Evolutionary conservation across 2,888 invertebrate species (phyloP), one percentile per base, ranked within the genome.

Genomic region (Pycnomerus fuliginosus): DNA sequence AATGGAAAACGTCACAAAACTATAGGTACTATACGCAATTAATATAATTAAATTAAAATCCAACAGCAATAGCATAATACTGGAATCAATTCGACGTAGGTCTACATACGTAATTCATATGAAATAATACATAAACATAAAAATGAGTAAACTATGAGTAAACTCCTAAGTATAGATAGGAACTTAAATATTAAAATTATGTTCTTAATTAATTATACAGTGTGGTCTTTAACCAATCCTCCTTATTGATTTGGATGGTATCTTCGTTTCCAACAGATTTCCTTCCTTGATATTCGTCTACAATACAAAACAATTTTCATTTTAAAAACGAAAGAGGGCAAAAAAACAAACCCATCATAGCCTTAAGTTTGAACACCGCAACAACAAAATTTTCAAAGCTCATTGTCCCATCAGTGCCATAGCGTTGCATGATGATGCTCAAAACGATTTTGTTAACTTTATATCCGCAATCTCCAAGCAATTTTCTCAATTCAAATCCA

Each of bases 361-460:
- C 85, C 76, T 91, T 94, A 48, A 97, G 79, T 71, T 91, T 85
- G 54, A 94, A 87, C 20, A 91, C 83, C 70, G 93, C 94, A 84
- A 91, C 87, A 55, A 96, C 87, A 73, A 90, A 97, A 73, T 95
- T 94, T 62, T 95, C 94, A 70, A 96, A 95, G 55, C 85, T 81
- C 48, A 97, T 84, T 70, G 82, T 82, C 23, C 91, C 91, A 53
- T 20, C 8, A 47, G 80, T 79, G 51, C 90, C 89, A 73, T 93
- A 97, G 70, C 96, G 84, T 74, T 93, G 88, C 13, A 90, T 90
- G 48, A 96, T 74, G 12, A 89, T 85, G 69, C 90, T 90, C 38
- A 95, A 80, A 31, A 92, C 84, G 63, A 85, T 85, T 67, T 91
- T 90, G 75, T 94, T 96, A 55, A 96, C 79, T 37, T 84, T 82